Evolutionary conservation across 2,888 invertebrate species (phyloP).

Genomic region (Ommatoiulus sabulosus): DNA sequence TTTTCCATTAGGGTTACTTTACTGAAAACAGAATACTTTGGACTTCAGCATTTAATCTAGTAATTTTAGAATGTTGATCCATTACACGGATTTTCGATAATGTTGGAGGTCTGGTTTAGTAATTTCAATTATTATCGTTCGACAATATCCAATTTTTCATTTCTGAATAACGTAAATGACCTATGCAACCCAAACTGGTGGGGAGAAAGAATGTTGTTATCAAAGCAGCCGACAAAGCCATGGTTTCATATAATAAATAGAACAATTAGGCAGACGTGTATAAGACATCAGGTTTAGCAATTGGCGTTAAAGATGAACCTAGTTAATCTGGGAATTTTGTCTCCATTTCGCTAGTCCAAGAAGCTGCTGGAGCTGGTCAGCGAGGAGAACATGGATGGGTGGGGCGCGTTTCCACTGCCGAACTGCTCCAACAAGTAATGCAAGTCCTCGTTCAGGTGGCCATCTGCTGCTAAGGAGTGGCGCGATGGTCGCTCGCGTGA

Average conservation of each 20-base stretch:
- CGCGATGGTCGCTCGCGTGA: slow-evolving; percentile 25
- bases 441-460: slow-evolving; percentile 49
- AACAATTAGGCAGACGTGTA: not conserved
- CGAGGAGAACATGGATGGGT: slow-evolving; percentile 1
- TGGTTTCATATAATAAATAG: not conserved
- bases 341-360: slow-evolving; percentile 10
- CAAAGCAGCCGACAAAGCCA: not conserved
- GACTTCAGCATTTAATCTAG: too few relatives aligned
- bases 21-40: too few relatives aligned
- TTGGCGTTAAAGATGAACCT: not conserved
- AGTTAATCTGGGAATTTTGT: not conserved
- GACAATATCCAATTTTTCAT: not conserved
- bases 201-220: not conserved
- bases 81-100: not conserved
- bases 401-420: not conserved
- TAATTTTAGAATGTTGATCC: not conserved
- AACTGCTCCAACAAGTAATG: slow-evolving; percentile 35
- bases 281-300: slow-evolving; percentile 5
- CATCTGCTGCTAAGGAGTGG: slow-evolving; percentile 4
- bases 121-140: not conserved
- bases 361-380: slow-evolving; percentile 8
- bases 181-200: not conserved
- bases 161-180: not conserved
- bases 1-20: too few relatives aligned
- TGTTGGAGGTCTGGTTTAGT: not conserved